phyloP scores from a whole-genome alignment of 2,113 vertebrate species.

The Gobio gobio region DNA sequence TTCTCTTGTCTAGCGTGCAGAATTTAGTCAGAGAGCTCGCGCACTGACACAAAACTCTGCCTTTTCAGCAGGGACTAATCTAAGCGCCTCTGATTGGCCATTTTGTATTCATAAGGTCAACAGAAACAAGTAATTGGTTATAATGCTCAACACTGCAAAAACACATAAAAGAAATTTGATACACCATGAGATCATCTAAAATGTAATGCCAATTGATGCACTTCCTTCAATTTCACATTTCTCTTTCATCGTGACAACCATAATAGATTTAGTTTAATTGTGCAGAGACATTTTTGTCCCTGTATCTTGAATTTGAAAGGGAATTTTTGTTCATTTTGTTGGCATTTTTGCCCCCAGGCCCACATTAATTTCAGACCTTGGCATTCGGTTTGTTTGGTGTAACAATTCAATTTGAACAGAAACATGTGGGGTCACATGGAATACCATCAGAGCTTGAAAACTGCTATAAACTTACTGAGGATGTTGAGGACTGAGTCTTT shows the following conservation, averaged over 20 bases:
- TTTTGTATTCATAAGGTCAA: background rate
- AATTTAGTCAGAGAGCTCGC: background rate
- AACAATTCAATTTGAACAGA: background rate
- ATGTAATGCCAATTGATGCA: background rate
- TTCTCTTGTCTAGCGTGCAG: too few relatives aligned
- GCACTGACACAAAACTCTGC: background rate
- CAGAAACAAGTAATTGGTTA: background rate
- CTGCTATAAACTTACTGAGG: conserved; percentile 82
- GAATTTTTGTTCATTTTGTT: background rate
- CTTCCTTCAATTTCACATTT: background rate
- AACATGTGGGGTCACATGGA: background rate
- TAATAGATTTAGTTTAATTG: background rate
- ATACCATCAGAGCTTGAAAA: background rate
- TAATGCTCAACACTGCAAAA: background rate
- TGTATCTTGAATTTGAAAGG: background rate
- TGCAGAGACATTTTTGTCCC: background rate
- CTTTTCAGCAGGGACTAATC: background rate
- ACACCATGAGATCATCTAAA: background rate
- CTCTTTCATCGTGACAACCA: background rate
- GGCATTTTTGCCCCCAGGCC: background rate
- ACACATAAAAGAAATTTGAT: background rate
- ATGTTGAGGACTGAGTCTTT: conserved; percentile 97
- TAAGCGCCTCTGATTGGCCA: background rate
- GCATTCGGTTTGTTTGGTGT: background rate
- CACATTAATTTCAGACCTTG: background rate